Percentiles rank a stretch among this genome's conserved stretches.
phyloP scores from a whole-genome alignment of 2,797 vertebrate species.

The Lepus townsendii region DNA sequence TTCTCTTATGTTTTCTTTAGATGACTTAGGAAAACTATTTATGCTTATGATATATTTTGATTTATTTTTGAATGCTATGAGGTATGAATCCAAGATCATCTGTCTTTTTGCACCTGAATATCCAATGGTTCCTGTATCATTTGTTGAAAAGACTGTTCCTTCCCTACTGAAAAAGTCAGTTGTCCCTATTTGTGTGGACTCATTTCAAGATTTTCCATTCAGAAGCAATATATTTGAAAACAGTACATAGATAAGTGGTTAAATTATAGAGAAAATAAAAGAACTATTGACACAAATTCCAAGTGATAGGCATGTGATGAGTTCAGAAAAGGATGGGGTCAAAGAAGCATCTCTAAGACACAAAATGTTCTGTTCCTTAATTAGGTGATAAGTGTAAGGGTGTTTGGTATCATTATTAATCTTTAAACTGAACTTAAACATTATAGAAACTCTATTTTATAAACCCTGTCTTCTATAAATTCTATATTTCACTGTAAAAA shows the following conservation, averaged over 20 bases:
- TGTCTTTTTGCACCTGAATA: background rate
- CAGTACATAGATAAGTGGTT: background rate
- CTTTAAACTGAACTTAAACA: background rate
- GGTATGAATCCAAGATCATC: background rate
- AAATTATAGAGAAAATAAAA: constrained; percentile 18
- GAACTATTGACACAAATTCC: background rate
- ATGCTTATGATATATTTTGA: background rate
- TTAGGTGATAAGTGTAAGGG: background rate
- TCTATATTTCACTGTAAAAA: constrained; percentile 1
- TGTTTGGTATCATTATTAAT: background rate
- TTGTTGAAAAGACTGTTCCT: background rate
- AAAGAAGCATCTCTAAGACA: background rate
- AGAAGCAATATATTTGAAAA: background rate
- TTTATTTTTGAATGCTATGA: background rate
- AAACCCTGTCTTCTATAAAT: background rate
- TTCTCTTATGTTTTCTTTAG: background rate
- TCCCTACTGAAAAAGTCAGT: background rate
- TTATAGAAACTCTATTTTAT: constrained; percentile 34
- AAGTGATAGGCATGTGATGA: background rate
- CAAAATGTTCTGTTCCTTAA: background rate
- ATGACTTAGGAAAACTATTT: background rate
- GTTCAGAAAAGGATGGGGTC: background rate
- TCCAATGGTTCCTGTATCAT: background rate
- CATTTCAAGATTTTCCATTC: background rate
- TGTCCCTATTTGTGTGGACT: background rate